phyloP scores from a whole-genome alignment of 1,140 invertebrate genomes.

The Aphelenchoides besseyi region DNA sequence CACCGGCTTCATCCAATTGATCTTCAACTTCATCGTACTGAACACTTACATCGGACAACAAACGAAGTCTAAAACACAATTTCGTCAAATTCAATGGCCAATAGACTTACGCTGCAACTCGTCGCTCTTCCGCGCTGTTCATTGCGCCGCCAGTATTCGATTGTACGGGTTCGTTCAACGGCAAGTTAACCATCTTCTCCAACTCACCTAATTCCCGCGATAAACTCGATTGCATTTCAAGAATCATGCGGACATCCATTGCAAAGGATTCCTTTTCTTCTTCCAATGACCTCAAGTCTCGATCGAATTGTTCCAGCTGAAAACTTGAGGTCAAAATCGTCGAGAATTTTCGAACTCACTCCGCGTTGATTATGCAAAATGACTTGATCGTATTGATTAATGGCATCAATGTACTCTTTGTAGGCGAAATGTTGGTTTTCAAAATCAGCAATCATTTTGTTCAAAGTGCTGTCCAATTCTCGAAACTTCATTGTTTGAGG shows the following conservation, averaged over 20 bases:
- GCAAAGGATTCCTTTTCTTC: conserved; percentile 1
- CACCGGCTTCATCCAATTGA: background rate
- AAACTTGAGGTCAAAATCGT: too few relatives aligned
- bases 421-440: background rate
- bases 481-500: background rate
- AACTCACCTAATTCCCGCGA: background rate
- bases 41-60: background rate
- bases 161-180: background rate
- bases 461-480: background rate
- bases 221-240: background rate
- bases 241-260: conserved; percentile 5
- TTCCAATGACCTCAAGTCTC: background rate
- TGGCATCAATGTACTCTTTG: background rate
- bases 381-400: background rate
- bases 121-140: background rate
- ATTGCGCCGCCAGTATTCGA: background rate
- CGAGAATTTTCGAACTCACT: too few relatives aligned
- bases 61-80: background rate
- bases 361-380: conserved; percentile 1
- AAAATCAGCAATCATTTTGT: conserved; percentile 8
- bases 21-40: conserved; percentile 6
- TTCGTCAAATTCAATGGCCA: background rate
- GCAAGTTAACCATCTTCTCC: background rate
- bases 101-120: background rate
- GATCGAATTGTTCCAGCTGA: conserved; percentile 9